These are phyloP conservation scores for Ochropleura leucogaster DNA, from an alignment of 2,888 invertebrate species.

Conservation along the genomic window DNA sequence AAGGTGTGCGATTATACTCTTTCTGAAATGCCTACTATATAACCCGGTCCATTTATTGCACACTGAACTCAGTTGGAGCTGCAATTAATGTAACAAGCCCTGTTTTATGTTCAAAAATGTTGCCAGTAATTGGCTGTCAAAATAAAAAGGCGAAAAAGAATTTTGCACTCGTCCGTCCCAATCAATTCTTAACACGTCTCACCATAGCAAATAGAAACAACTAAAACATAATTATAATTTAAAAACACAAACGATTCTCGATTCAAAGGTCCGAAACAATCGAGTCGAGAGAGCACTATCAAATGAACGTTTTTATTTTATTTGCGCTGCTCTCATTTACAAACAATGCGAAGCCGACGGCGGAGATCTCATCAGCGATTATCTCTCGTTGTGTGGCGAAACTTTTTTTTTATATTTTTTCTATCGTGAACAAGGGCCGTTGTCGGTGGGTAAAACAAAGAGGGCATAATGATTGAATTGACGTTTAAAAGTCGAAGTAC, in stretches of 20 bases:
- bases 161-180: conserved; percentile 31
- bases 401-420: conserved; percentile 66
- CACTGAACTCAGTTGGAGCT: conserved; percentile 11
- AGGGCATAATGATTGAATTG: conserved; percentile 78
- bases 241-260: conserved; percentile 69
- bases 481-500: conserved; percentile 65
- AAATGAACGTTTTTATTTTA: conserved; percentile 79
- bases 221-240: conserved; percentile 69
- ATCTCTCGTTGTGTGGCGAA: conserved; percentile 74
- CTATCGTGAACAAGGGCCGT: conserved; percentile 67
- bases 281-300: conserved; percentile 74
- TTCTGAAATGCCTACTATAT: conserved; percentile 4
- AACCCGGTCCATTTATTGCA: conserved; percentile 22
- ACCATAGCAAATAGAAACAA: conserved; percentile 63
- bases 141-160: conserved; percentile 41
- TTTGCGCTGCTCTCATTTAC: conserved; percentile 83
- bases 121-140: conserved; percentile 53
- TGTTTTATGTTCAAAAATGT: conserved; percentile 43
- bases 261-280: conserved; percentile 74
- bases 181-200: conserved; percentile 44
- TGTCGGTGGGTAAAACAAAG: conserved; percentile 77
- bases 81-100: conserved; percentile 40
- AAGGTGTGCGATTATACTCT: neutral
- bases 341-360: conserved; percentile 84
- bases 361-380: conserved; percentile 84